Evolutionary conservation across 2,797 vertebrate species (phyloP), one percentile per base, ranked within the genome.

Genomic region (Xenopus petersii): DNA sequence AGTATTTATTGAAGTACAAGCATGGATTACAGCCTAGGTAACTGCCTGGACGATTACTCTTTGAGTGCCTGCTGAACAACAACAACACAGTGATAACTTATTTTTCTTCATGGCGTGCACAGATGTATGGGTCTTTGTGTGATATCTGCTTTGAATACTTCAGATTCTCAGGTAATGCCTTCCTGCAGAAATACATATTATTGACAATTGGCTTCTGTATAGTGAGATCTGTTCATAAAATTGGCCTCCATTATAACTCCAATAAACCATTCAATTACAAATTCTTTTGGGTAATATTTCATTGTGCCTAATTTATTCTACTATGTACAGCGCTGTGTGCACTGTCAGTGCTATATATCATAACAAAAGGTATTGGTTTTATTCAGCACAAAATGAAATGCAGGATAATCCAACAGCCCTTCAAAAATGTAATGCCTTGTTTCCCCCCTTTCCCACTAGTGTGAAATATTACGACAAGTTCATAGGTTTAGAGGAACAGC

Each of bases 291-390:
- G 30, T 71, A 79, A 68, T 74, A 74, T 64, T 79, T 70, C 46
- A 74, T 66, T 74, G 67, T 79, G 77, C 77, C 77, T 79, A 73
- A 60, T 74, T 70, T 74, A 79, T 74, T 78, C 77, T 79, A 74
- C 77, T 70, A 70, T 73, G 67, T 79, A 74, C 77, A 79, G 77
- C 56, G 71, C 71, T 46, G 26, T 64, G 67, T 61, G 67, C 77
- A 79, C 77, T 74, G 77, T 67, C 51, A 66, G 76, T 79, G 76
- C 71, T 79, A 79, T 74, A 74, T 74, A 74, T 69, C 51, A 74
- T 77, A 77, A 77, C 64, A 78, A 70, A 79, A 70, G 9, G 67
- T 65, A 74, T 74, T 74, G 61, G 59, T 70, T 74, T 74, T 65
- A 70, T 71, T 71, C 15, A 36, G 70, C 64, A 26, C 56, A 76